These are phyloP conservation scores for Scatophagus argus DNA, from an alignment of 2,113 vertebrate genomes.

Conservation along the genomic window DNA sequence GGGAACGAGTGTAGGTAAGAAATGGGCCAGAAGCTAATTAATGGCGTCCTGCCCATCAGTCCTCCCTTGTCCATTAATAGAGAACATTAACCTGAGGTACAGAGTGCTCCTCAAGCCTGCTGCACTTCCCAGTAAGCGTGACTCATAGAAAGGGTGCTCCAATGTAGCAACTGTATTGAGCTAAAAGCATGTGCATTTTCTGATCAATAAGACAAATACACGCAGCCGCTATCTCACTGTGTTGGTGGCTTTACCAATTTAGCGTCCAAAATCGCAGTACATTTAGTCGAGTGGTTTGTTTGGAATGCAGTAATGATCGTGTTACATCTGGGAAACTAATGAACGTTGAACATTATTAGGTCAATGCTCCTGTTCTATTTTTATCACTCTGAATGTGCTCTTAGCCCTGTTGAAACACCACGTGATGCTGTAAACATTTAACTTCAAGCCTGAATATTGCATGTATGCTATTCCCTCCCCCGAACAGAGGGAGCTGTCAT, in stretches of 20 bases:
- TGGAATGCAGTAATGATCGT: conserved; percentile 57
- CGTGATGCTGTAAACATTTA: conserved; percentile 38
- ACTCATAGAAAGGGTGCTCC: conserved; percentile 76
- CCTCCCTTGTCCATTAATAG: conserved; percentile 85
- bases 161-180: conserved; percentile 70
- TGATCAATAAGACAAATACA: conserved; percentile 74
- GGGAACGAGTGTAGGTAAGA: conserved; percentile 76
- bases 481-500: neutral
- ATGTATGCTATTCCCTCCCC: neutral
- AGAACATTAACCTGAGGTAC: conserved; percentile 88
- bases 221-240: conserved; percentile 45
- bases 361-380: conserved; percentile 34
- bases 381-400: conserved; percentile 20
- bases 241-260: conserved; percentile 57
- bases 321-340: conserved; percentile 56
- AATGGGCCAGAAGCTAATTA: conserved; percentile 85
- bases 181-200: conserved; percentile 81
- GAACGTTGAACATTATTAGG: conserved; percentile 39
- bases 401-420: conserved; percentile 1
- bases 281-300: conserved; percentile 71
- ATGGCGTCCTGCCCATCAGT: conserved; percentile 80
- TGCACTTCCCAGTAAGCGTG: conserved; percentile 83
- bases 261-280: conserved; percentile 43
- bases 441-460: conserved; percentile 16
- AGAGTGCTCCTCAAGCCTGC: conserved; percentile 82